phyloP scores from a whole-genome alignment of 2,113 vertebrate genomes.

The Fukomys damarensis region DNA sequence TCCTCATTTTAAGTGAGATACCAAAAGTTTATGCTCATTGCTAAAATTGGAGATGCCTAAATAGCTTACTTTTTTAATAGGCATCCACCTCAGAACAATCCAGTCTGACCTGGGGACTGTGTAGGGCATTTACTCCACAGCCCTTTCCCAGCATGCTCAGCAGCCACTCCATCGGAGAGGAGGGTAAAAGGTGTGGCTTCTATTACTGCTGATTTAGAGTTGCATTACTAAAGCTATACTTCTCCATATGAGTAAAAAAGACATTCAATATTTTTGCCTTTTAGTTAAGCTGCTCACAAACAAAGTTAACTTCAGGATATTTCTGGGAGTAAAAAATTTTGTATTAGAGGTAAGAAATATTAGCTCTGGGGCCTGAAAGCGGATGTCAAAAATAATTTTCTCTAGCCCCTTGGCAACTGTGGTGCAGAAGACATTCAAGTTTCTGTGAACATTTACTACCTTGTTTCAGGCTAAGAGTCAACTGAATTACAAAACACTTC shows the following conservation, averaged over 20 bases:
- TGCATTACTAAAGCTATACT: background rate
- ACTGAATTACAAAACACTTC: background rate
- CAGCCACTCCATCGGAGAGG: background rate
- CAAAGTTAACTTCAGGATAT: background rate
- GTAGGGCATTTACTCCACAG: rapidly evolving
- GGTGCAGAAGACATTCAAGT: background rate
- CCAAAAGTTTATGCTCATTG: too few relatives aligned
- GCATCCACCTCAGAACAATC: background rate
- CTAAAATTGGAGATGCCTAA: background rate
- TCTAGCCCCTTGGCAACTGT: background rate
- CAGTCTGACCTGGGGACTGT: background rate
- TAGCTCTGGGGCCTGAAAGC: background rate
- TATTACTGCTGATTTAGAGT: background rate
- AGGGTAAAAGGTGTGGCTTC: background rate
- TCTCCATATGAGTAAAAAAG: background rate
- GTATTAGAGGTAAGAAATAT: background rate
- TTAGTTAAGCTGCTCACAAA: background rate
- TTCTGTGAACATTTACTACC: background rate
- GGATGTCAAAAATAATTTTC: background rate
- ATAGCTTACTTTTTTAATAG: background rate
- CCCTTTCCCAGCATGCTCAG: background rate
- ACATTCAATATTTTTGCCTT: background rate
- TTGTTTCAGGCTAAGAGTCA: background rate
- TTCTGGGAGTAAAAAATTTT: background rate
- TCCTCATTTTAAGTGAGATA: background rate